Base-by-base conservation (phyloP, 2,888 invertebrate genomes). In the Lasioglossum morio region DNA sequence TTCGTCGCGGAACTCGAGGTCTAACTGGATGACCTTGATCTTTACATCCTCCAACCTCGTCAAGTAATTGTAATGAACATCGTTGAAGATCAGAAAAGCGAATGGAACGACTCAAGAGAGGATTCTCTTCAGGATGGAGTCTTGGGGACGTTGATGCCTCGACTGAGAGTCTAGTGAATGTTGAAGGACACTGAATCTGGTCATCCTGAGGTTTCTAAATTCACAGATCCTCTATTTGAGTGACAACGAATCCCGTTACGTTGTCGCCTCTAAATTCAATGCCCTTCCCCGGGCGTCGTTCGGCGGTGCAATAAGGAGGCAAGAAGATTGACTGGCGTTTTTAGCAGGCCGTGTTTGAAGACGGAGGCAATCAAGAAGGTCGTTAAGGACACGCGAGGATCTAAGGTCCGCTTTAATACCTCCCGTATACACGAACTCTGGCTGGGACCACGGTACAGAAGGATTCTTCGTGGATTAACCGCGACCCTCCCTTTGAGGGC, bases 401-500 rank as follows among this genome's bases (percentile, higher is more conserved):
- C 66, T 19, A 34, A 19, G 30, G 66, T 19, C 30, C 7, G 63
- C 66, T 10, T 34, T 69, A 66, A 48, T 77, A 14, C n/a, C 12
- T 27, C 53, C 23, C 27, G 57, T 4, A 23, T 23, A 43, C 48
- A 19, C 63, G 34, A 30, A 23, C 10, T 53, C 63, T 48, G 30
- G 43, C 5, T 27, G 8, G 34, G 48, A 30, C 19, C 66, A 73
- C 60, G 30, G 3, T 3, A 1, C 30, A 40, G 72, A 69, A 66
- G 53, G 74, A 57, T 23, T 30, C 57, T 23, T 43, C 19, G 16
- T 57, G 80, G 86, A 83, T 81, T 79, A 72, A 60, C 43, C 73
- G 66, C 30, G 30, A 53, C 46, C 86, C 76, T 57, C 30, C 0
- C 60, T 81, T 72, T 66, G 77, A 79, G 48, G 76, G 46, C 48